These are phyloP conservation scores for Magallana angulata DNA, from an alignment of 1,140 invertebrate genomes.

Conservation along the genomic window DNA sequence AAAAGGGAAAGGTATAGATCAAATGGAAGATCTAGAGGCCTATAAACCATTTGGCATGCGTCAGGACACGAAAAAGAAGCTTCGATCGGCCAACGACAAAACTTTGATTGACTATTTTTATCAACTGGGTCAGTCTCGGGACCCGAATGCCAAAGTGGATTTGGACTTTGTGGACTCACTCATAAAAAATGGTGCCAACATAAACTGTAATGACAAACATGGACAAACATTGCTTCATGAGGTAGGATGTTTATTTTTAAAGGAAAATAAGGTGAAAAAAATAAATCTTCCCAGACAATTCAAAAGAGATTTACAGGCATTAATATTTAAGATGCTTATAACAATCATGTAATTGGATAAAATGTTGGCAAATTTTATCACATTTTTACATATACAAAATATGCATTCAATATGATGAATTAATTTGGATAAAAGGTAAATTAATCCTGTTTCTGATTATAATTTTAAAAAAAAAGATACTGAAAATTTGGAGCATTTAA, in stretches of 20 bases:
- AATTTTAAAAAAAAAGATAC: too few relatives aligned
- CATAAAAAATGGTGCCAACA: slow-evolving; percentile 71
- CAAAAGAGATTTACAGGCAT: too few relatives aligned
- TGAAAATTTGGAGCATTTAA: too few relatives aligned
- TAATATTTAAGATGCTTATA: too few relatives aligned
- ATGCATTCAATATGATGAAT: too few relatives aligned
- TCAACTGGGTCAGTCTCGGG: slow-evolving; percentile 66
- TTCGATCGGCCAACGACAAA: slow-evolving; percentile 66
- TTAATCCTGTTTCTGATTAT: too few relatives aligned
- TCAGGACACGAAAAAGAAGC: slow-evolving; percentile 53
- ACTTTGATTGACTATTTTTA: slow-evolving; percentile 76
- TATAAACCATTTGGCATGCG: slow-evolving; percentile 35
- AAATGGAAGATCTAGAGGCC: neutral
- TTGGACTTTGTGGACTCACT: slow-evolving; percentile 74
- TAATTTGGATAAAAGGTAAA: too few relatives aligned
- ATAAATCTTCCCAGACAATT: too few relatives aligned
- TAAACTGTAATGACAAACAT: slow-evolving; percentile 74
- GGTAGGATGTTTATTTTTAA: slow-evolving; percentile 54
- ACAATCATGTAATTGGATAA: too few relatives aligned
- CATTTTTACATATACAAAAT: too few relatives aligned
- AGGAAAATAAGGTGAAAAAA: too few relatives aligned
- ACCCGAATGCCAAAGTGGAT: slow-evolving; percentile 70
- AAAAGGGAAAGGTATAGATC: neutral
- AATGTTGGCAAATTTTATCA: too few relatives aligned
- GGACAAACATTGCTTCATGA: slow-evolving; percentile 78